Percentiles rank a stretch among this genome's conserved stretches.
Evolutionary conservation across 2,797 vertebrate species (phyloP).

Genomic region (Garrulus glandarius): DNA sequence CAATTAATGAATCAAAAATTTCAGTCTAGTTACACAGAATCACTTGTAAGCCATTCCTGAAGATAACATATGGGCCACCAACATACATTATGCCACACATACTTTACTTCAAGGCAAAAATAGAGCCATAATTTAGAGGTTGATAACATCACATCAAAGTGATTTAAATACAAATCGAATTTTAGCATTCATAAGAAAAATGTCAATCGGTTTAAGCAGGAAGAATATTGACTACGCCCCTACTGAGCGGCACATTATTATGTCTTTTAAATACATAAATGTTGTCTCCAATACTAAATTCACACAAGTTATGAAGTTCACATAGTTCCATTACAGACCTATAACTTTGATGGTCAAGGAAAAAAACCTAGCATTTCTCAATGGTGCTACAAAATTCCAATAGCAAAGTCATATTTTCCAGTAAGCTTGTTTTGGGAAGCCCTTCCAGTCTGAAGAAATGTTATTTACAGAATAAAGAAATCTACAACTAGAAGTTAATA

Average conservation of each 20-base stretch:
- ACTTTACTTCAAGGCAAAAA: background rate
- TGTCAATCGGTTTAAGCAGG: fast-evolving
- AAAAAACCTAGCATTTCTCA: background rate
- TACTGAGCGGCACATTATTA: background rate
- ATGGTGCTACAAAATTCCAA: background rate
- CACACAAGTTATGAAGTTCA: background rate
- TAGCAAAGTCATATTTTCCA: background rate
- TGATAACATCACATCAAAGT: background rate
- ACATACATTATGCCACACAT: background rate
- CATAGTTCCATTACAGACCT: background rate
- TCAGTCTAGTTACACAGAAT: background rate
- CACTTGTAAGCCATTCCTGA: background rate
- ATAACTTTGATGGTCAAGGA: background rate
- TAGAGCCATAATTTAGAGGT: background rate
- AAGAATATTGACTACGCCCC: background rate
- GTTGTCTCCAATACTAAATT: background rate
- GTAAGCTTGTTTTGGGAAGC: background rate
- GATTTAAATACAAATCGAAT: background rate
- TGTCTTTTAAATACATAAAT: background rate
- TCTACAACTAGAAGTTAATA: background rate
- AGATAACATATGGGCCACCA: background rate
- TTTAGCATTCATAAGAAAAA: background rate
- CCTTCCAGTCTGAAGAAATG: background rate
- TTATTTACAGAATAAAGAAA: background rate
- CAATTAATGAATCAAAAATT: background rate